Conservation (phyloP, 2,888 invertebrate genomes). For the Troides aeacus region DNA sequence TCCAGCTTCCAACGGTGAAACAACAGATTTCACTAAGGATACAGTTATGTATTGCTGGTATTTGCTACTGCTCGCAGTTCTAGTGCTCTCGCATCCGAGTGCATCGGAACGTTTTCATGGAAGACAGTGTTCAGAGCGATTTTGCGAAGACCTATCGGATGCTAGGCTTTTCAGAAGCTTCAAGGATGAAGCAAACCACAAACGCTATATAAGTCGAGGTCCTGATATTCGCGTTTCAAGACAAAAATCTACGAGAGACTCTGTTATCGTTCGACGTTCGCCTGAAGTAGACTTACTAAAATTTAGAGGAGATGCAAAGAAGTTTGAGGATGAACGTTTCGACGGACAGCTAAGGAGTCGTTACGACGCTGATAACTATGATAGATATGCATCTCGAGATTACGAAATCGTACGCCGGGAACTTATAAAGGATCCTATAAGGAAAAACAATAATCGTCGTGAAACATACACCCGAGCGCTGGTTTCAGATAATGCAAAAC, state of each 20-base stretch:
- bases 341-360: neutral
- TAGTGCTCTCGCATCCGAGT: slow-evolving; percentile 63
- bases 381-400: neutral
- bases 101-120: slow-evolving; percentile 67
- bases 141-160: slow-evolving; percentile 31
- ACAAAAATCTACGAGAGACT: slow-evolving; percentile 5
- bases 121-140: slow-evolving; percentile 56
- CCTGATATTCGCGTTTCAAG: slow-evolving; percentile 9
- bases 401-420: neutral
- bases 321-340: neutral
- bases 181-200: slow-evolving; percentile 6
- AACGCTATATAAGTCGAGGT: slow-evolving; percentile 7
- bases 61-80: slow-evolving; percentile 68
- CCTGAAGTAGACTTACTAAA: neutral
- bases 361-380: neutral
- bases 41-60: slow-evolving; percentile 75
- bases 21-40: slow-evolving; percentile 41
- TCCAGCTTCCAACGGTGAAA: slow-evolving; percentile 57
- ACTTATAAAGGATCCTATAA: neutral
- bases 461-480: neutral
- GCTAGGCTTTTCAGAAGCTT: slow-evolving; percentile 5
- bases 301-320: slow-evolving; percentile 1
- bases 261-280: neutral
- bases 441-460: neutral
- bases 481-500: neutral